Evolutionary conservation across 2,888 invertebrate genomes (phyloP), one percentile per base, ranked within the genome.

Genomic region (Octonoba sinensis): DNA sequence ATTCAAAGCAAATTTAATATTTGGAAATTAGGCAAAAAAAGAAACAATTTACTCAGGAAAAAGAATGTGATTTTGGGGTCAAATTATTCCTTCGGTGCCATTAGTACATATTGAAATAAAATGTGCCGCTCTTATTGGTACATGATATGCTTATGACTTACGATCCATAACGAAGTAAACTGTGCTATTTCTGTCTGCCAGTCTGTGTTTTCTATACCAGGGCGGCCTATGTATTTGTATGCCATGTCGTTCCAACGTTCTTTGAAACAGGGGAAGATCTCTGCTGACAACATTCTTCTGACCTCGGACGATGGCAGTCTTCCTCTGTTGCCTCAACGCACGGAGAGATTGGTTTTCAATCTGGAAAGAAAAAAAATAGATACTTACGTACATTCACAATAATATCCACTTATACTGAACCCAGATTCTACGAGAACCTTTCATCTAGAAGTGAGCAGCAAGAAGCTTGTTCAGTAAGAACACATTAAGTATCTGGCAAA

Each of bases 231-330:
- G 83, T n/a, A 85, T 83, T n/a, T 75, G 74, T 65, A 84, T 84
- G 2, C 74, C 76, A 66, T 83, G 84, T 16, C 78, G 66, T 51
- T 85, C 66, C 24, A 86, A 67, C 1, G 84, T 72, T 27, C 73
- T 83, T 69, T 84, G 84, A 66, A 84, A 86, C 12, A 85, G 59
- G 3, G 86, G 85, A 12, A 86, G 78, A 59, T 86, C 86, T 57
- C 86, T 60, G 13, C 79, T 59, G 24, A 86, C 82, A 18, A 85
- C 83, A 70, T 83, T 82, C 73, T 83, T 85, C 62, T 85, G 85
- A 18, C 86, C 86, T 16, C 84, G 82, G 54, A 86, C 71, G 36
- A 86, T 36, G 13, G 84, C 85, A 12, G 82, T 67, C 67, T 84
- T 85, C 24, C 54, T 65, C 49, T 78, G 77, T 6, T 67, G 71